Evolutionary conservation across 2,888 invertebrate species (phyloP), one percentile per base, ranked within the genome.

Genomic region (Apamea anceps): DNA sequence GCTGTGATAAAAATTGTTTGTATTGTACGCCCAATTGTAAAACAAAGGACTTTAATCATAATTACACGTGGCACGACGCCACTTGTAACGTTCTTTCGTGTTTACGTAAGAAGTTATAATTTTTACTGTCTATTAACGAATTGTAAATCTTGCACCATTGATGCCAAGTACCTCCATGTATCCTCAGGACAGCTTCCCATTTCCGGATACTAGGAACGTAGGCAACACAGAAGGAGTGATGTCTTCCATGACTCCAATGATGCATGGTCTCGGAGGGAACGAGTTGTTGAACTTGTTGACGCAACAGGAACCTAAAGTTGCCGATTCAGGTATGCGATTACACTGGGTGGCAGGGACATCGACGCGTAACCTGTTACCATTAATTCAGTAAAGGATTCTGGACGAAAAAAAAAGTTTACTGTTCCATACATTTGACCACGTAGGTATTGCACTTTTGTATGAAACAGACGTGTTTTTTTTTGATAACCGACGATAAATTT

Each of bases 241-340:
- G 87, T 94, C 95, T 0, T 94, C 95, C 0, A 87, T 94, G 85
- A 93, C 94, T 2, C 90, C 94, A 3, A 90, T 91, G 62, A 95
- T 95, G 85, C 93, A 94, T 70, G 91, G 91, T 48, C 92, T 93
- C 21, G 87, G 87, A 2, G 91, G 91, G 57, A 94, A 91, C 72
- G 94, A 94, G 51, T 86, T 93, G 42, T 83, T 94, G 48, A 92
- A 91, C 42, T 79, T 94, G 81, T 86, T 95, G 73, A 85, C 91
- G 2, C 94, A 93, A 51, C 95, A 94, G 78, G 96, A 96, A 80
- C 95, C 95, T 0, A 92, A 93, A 62, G 82, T 90, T 28, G 95
- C 93, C 7, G 96, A 96, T 81, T 87, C 93, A 79, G 96, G 96
- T 96, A 88, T 78, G 60, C 18, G 7, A 73, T 65, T 51, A 21